A percentile compares a stretch with the other conserved stretches of the same genome.
phyloP scores from a whole-genome alignment of 2,888 invertebrate genomes.

The Xanthorhoe spadicearia region DNA sequence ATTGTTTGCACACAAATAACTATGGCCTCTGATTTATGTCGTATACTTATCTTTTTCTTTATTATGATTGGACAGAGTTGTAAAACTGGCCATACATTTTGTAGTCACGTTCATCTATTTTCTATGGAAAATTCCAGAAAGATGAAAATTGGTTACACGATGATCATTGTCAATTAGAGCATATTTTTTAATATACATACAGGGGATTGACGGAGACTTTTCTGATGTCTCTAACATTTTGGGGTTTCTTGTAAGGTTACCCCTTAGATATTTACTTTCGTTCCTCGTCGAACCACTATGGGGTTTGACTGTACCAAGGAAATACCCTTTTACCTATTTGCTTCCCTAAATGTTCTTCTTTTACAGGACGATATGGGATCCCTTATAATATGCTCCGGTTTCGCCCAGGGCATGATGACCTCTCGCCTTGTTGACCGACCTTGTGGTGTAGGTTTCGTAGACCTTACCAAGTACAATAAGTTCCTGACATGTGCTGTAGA shows the following conservation, averaged over 20 bases:
- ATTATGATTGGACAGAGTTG: not conserved
- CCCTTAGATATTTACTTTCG: no score
- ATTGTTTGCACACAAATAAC: constrained; percentile 38
- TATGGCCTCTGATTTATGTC: constrained; percentile 31
- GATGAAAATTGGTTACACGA: no score
- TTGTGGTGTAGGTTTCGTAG: constrained; percentile 72
- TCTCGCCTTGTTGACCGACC: constrained; percentile 73
- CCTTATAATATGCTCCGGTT: constrained; percentile 67
- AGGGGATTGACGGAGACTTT: no score
- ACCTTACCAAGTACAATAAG: constrained; percentile 62
- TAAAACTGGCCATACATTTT: not conserved
- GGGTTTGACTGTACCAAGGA: no score
- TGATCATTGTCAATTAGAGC: no score
- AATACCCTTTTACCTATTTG: no score
- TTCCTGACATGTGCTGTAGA: constrained; percentile 77
- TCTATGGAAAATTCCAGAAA: no score
- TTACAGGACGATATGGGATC: constrained; percentile 73
- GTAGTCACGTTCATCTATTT: not conserved
- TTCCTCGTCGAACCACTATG: no score
- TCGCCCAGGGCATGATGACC: constrained; percentile 69
- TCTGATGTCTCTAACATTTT: no score
- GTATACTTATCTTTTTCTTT: not conserved
- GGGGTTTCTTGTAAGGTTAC: no score
- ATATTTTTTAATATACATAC: no score
- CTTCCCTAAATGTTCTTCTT: not conserved